These are phyloP conservation scores for Pinctada fucata DNA, from an alignment of 2,888 invertebrate genomes.

Conservation along the genomic window DNA sequence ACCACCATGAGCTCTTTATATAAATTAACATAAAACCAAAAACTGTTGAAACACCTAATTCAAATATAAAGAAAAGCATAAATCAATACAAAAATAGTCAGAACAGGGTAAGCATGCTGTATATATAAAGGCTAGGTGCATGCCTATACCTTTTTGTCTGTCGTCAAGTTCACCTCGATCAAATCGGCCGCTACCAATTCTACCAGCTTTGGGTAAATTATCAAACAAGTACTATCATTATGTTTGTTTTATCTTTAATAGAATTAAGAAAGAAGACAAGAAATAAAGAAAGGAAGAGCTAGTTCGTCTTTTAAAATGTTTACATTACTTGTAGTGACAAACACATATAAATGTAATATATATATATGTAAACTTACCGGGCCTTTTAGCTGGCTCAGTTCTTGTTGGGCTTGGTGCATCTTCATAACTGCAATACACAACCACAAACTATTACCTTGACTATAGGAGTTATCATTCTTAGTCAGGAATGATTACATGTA, in stretches of 20 bases:
- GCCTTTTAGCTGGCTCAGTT: conserved; percentile 64
- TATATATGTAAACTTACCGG: conserved; percentile 52
- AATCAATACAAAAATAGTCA: no score
- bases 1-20: background rate
- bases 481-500: no score
- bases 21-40: background rate
- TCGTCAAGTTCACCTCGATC: conserved; percentile 71
- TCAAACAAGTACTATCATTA: no score
- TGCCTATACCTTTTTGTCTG: conserved; percentile 59
- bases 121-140: background rate
- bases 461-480: no score
- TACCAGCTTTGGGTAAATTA: conserved; percentile 64
- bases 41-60: background rate
- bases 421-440: conserved; percentile 44
- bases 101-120: no score
- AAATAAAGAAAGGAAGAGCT: no score
- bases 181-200: conserved; percentile 76
- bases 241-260: background rate
- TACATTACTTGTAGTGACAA: no score
- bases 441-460: background rate
- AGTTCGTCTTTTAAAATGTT: no score
- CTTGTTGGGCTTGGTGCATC: conserved; percentile 44
- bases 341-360: no score
- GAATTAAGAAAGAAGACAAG: background rate
- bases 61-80: background rate